Conservation (phyloP, 2,113 vertebrate species). For the Barnardius zonarius region DNA sequence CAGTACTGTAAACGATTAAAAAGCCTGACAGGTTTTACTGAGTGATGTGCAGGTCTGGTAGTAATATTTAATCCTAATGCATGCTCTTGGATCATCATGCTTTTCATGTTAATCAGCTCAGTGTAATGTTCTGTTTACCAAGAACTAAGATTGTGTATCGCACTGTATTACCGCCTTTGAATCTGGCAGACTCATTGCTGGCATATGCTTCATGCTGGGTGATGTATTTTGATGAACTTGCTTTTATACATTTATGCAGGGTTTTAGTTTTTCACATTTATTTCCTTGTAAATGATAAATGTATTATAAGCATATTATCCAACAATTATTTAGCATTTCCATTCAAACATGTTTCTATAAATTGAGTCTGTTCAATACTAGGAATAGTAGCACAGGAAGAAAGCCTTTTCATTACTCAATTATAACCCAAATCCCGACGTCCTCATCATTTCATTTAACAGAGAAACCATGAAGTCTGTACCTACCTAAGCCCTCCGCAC, state of each 20-base stretch:
- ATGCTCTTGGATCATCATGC: background rate
- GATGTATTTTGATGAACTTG: background rate
- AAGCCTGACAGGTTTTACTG: background rate
- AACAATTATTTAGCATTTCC: background rate
- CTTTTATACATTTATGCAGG: background rate
- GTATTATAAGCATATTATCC: background rate
- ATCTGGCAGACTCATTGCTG: background rate
- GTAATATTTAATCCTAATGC: background rate
- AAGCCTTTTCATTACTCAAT: background rate
- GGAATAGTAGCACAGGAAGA: background rate
- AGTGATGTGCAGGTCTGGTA: background rate
- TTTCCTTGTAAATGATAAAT: background rate
- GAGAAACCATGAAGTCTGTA: background rate
- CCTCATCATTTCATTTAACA: background rate
- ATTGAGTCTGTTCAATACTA: background rate
- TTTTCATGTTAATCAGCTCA: background rate
- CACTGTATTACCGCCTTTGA: background rate
- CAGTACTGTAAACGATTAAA: background rate
- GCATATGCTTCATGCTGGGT: background rate
- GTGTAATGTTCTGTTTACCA: background rate
- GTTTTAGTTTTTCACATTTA: background rate
- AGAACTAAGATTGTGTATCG: background rate
- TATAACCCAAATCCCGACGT: background rate
- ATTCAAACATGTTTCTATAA: background rate
- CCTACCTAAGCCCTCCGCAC: background rate